Evolutionary conservation across 2,797 vertebrate species (phyloP).

Genomic region (Molossus molossus): DNA sequence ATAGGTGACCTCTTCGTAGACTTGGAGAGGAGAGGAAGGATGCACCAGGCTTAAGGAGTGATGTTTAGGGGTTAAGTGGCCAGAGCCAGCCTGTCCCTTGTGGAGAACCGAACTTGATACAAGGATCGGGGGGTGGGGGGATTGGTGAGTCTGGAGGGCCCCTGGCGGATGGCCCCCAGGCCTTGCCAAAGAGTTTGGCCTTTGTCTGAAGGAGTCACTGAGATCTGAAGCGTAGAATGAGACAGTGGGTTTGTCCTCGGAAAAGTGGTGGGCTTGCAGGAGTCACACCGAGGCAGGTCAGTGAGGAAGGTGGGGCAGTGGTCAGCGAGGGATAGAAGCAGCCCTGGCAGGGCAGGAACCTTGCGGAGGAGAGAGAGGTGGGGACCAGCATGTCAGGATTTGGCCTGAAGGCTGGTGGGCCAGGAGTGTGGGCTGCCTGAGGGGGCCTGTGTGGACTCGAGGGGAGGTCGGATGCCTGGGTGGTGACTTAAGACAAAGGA

Average conservation of each 20-base stretch:
- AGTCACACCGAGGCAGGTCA: not conserved
- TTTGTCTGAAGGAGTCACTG: not conserved
- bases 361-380: not conserved
- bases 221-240: not conserved
- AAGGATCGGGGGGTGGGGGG: accelerated
- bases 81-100: not conserved
- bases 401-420: not conserved
- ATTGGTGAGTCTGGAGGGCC: not conserved
- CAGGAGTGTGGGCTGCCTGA: not conserved
- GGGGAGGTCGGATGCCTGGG: not conserved
- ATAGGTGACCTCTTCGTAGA: not conserved
- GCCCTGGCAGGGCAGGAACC: not conserved
- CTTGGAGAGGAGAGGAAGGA: not conserved
- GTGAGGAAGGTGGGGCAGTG: not conserved
- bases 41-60: not conserved
- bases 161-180: not conserved
- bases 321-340: not conserved
- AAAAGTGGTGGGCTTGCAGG: not conserved
- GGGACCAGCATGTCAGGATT: not conserved
- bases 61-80: not conserved
- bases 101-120: not conserved
- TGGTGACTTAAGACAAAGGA: not conserved
- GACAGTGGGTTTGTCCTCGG: not conserved
- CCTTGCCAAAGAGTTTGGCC: not conserved
- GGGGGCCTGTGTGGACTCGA: not conserved